Percentiles rank a stretch among this genome's conserved stretches.
Evolutionary conservation across 2,888 invertebrate genomes (phyloP).

Genomic region (Limenitis arthemis): DNA sequence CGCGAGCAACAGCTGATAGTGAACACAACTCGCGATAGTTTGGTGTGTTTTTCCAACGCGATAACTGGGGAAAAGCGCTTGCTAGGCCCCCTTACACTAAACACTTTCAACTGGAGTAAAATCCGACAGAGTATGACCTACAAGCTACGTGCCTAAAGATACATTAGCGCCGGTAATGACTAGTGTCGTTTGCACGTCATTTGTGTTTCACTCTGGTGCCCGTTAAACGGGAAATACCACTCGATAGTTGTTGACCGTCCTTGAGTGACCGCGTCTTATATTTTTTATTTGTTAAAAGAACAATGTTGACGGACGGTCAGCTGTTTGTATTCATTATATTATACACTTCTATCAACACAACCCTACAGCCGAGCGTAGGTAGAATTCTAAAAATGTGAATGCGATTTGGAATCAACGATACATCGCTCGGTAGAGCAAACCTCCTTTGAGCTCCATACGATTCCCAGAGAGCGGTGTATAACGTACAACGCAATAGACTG

Average conservation of each 20-base stretch:
- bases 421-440: conserved; percentile 32
- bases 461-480: conserved; percentile 40
- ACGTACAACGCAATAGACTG: conserved; percentile 38
- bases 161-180: conserved; percentile 29
- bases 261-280: conserved; percentile 65
- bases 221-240: conserved; percentile 58
- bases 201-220: conserved; percentile 41
- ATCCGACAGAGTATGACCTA: conserved; percentile 13
- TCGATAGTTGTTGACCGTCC: conserved; percentile 56
- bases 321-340: conserved; percentile 65
- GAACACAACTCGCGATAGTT: conserved; percentile 51
- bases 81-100: conserved; percentile 27
- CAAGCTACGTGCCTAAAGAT: conserved; percentile 25
- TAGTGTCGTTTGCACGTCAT: conserved; percentile 34
- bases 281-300: conserved; percentile 63
- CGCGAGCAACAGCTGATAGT: conserved; percentile 52
- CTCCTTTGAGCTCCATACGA: not conserved
- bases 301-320: conserved; percentile 60
- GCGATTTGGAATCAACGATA: conserved; percentile 14
- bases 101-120: conserved; percentile 17
- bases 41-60: conserved; percentile 60
- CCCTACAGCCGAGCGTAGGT: conserved; percentile 25
- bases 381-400: conserved; percentile 2
- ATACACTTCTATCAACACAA: conserved; percentile 59
- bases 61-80: conserved; percentile 49